Percentiles rank a stretch among this genome's conserved stretches.
Evolutionary conservation across 2,888 invertebrate species (phyloP).

Genomic region (Xestia xanthographa): DNA sequence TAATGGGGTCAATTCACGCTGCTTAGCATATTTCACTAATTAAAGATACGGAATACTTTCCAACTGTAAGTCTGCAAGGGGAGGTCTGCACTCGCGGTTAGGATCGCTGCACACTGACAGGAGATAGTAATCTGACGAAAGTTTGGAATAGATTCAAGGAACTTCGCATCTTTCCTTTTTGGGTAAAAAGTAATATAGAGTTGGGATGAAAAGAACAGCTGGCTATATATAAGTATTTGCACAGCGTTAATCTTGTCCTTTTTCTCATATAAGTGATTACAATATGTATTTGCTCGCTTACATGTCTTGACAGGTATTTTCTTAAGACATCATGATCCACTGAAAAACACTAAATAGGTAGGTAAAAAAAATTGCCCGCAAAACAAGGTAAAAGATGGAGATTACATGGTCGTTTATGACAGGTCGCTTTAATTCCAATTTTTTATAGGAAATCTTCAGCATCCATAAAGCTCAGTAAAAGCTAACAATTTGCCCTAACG

Average conservation of each 20-base stretch:
- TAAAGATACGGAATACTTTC: conserved; percentile 75
- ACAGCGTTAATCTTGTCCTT: not conserved
- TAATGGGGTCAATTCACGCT: conserved; percentile 66
- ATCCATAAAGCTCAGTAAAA: not conserved
- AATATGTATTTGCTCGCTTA: not conserved
- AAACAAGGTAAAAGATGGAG: not conserved
- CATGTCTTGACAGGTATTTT: not conserved
- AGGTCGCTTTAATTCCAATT: not conserved
- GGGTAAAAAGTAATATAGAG: not conserved
- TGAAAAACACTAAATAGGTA: not conserved
- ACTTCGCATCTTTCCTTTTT: conserved; percentile 4
- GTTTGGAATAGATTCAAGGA: not conserved
- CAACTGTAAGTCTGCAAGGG: conserved; percentile 7
- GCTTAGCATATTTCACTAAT: conserved; percentile 84
- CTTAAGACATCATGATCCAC: not conserved
- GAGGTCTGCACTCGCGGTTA: conserved; percentile 7
- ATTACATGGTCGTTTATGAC: not conserved
- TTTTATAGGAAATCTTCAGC: not conserved
- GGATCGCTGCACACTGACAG: conserved; percentile 22
- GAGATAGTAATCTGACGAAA: conserved; percentile 12
- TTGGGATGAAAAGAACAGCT: not conserved
- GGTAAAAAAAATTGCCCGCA: not conserved
- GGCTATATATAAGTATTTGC: not conserved
- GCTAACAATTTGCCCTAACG: not conserved
- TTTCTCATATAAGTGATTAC: not conserved